Base-by-base conservation (phyloP, 2,888 invertebrate genomes). In the Tiphia femorata region DNA sequence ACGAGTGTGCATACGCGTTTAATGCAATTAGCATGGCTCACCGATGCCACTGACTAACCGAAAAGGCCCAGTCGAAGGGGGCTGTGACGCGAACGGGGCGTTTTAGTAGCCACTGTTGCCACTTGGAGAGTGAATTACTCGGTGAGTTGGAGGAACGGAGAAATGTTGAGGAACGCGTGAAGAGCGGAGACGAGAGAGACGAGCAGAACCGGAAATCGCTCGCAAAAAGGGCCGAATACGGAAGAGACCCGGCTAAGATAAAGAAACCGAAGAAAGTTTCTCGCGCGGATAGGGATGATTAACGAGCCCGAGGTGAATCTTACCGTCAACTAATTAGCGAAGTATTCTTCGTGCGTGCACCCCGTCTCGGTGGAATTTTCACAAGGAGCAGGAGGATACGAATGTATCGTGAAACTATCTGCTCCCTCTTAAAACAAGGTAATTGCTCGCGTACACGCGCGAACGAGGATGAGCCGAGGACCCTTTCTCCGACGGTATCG, bases 11-110 rank as follows among this genome's bases (percentile, higher is more conserved):
- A 16, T 14, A 43, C 47, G 23, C 29, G 37, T 33, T 51, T 60
- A 57, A 62, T 49, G 47, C 49, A 55, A 67, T 64, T 64, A 58
- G 41, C 43, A 21, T 59, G 54, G 54, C 47, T 58, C 35, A 21
- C 19, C 38, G 35, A 12, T 23, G 40, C n/a, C 20, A 33, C 17
- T 4, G 37, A 3, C 20, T 6, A 37, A 23, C 3, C 23, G 17
- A 37, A 23, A 33, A 19, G 29, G 30, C 23, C n/a, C 12, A 1
- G 25, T n/a, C 7, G 14, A 41, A 20, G 33, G 25, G 47, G 27
- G 49, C 38, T 20, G 41, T 3, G 3, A 29, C 8, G 35, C 23
- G 37, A 42, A 35, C 5, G 41, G 21, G 33, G n/a, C 6, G 8
- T 14, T 4, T 8, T n/a, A 14, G 33, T n/a, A 7, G 33, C 29